phyloP scores from a whole-genome alignment of 2,888 invertebrate species.

The Listrodromus nycthemerus region DNA sequence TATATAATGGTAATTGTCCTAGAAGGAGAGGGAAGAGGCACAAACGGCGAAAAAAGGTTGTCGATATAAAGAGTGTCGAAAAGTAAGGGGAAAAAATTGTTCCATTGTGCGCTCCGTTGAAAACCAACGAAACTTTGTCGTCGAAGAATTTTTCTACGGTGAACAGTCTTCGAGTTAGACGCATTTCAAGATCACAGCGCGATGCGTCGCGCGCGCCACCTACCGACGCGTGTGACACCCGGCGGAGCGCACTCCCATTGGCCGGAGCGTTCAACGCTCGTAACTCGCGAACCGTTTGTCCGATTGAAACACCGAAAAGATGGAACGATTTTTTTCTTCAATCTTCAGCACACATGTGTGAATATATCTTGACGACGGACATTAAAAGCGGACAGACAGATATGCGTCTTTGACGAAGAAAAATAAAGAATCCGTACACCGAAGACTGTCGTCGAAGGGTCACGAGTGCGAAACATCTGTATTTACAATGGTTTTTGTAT shows the following conservation, averaged over 20 bases:
- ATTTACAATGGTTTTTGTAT: conserved; percentile 1
- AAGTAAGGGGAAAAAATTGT: conserved; percentile 26
- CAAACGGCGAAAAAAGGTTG: conserved; percentile 39
- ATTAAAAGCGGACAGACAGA: conserved; percentile 8
- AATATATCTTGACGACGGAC: conserved; percentile 53
- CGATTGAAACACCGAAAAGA: neutral
- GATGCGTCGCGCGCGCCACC: neutral
- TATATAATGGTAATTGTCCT: conserved; percentile 65
- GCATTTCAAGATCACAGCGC: neutral
- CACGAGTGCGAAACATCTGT: conserved; percentile 8
- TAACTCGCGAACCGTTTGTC: neutral
- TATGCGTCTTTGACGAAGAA: conserved; percentile 15
- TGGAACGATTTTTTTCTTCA: neutral
- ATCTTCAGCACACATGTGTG: conserved; percentile 42
- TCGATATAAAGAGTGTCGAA: neutral
- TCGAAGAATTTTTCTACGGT: neutral
- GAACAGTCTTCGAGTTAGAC: neutral
- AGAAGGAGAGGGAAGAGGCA: conserved; percentile 52
- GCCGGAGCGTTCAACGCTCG: neutral
- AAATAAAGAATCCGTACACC: conserved; percentile 15
- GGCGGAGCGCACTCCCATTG: neutral
- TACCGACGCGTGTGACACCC: neutral
- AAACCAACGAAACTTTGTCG: neutral
- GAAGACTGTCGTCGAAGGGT: conserved; percentile 28
- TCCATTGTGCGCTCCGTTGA: conserved; percentile 55